phyloP scores from a whole-genome alignment of 1,140 invertebrate species.

The Caenorhabditis brenneri region DNA sequence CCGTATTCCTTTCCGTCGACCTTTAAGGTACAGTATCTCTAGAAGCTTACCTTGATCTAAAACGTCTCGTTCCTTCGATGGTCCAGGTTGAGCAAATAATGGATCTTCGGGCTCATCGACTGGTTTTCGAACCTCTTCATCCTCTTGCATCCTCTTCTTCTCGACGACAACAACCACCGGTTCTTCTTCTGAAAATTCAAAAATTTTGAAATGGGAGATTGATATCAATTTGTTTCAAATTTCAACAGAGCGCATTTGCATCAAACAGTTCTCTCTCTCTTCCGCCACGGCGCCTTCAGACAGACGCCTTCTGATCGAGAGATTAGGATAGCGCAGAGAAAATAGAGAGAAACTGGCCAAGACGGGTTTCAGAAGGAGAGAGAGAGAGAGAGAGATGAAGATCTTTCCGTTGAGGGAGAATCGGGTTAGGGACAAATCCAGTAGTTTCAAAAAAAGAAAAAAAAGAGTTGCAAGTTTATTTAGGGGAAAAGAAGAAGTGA shows the following conservation, averaged over 20 bases:
- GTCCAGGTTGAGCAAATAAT: background rate
- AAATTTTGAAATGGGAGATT: background rate
- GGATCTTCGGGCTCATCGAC: background rate
- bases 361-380: background rate
- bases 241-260: too few relatives aligned
- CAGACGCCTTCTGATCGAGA: background rate
- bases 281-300: background rate
- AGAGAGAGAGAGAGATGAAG: background rate
- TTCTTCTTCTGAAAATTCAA: background rate
- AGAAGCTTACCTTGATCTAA: background rate
- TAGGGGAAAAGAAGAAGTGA: background rate
- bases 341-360: background rate
- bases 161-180: background rate
- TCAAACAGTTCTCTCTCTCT: background rate
- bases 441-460: too few relatives aligned
- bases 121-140: background rate
- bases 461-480: slow-evolving; percentile 15
- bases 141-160: background rate
- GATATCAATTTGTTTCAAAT: too few relatives aligned
- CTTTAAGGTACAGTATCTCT: too few relatives aligned
- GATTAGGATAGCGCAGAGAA: background rate
- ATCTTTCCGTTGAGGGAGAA: background rate
- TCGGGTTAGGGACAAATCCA: background rate
- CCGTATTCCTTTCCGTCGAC: too few relatives aligned
- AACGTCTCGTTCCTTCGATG: background rate